Base-by-base conservation (phyloP, 2,113 vertebrate genomes). In the Genyomyrus donnyi region DNA sequence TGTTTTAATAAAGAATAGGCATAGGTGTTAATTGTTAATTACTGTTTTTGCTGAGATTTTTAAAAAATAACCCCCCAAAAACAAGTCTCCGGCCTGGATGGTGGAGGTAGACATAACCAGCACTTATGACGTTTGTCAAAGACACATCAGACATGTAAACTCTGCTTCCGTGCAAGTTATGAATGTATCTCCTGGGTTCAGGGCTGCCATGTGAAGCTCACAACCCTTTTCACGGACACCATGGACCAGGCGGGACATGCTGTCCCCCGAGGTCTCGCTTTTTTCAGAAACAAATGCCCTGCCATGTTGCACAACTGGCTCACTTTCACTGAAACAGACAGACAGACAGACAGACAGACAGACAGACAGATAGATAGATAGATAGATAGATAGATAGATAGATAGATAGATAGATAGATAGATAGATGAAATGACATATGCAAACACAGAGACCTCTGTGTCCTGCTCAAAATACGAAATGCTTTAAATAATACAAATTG, bases 331-430 rank as follows among this genome's bases (percentile, higher is more conserved):
- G 4, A 74, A 35, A 35, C 27, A 1, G 15, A 74, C 27, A 35
- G 27, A 31, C 0, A 0, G 48, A 6, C 0, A 42, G 48, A 15
- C 0, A 21, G 19, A 13, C 1, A n/a, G 5, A 19, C 0, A 24
- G 45, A 85, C 11, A 48, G 46, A 48, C 1, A 49, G 48, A 74
- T 11, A 35, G 27, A 31, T 0, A 0, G 48, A 6, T 0, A 42
- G 48, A 15, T 0, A 21, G 19, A 13, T 0, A n/a, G 5, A 48
- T 0, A 11, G 48, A 15, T 0, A 21, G 19, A 13, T 0, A n/a
- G 5, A 48, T 2, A 0, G 48, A 46, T 8, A 49, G 48, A 49
- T 11, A 49, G 48, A 49, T 49, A 49, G 42, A 48, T 49, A 11
- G 46, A 48, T 10, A 0, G 48, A 46, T 46, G 45, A 2, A 3